Evolutionary conservation across 2,797 vertebrate species (phyloP), one percentile per base, ranked within the genome.

Genomic region (Pseudotriccus pelzelni): DNA sequence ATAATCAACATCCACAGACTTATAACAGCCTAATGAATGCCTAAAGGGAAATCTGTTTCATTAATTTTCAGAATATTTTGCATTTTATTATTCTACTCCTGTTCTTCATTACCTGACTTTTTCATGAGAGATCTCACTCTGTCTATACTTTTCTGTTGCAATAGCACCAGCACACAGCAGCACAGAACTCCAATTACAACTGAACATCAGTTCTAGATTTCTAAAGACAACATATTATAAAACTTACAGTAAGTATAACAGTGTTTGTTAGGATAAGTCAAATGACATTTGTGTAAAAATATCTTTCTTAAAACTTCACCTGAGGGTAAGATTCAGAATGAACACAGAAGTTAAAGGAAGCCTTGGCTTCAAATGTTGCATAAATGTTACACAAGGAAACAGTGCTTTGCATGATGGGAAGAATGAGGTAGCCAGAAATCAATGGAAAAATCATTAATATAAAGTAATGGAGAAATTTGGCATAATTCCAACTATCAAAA

Each of bases 11-110:
- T 18, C 18, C 12, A 68, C 34, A 73, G 18, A 63, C 47, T 67
- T 0, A 0, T 41, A 64, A 34, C 13, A 62, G 2, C 20, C 20
- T 34, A 20, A 8, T 66, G 21, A 68, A 28, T n/a, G 7, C 46
- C 28, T 5, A 50, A 78, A 56, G 36, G 44, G 12, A 85, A 86
- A 59, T 25, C 18, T 21, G 27, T 39, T 49, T 62, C 6, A 58
- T 49, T 34, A 5, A 49, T 46, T 79, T 87, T 73, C 63, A 79
- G 43, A 62, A 34, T 70, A 13, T 77, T 87, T 81, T 59, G 5
- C 56, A 73, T 78, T 24, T 63, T 50, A 39, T 32, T 78, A 34
- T 75, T 56, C 6, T 34, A 55, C 49, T 75, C 12, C 9, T 70
- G 1, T 49, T 76, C 32, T 75, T 44, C 2, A 1, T 56, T 94